These are phyloP conservation scores for Jaculus jaculus DNA, from an alignment of 2,113 vertebrate genomes.

Conservation along the genomic window DNA sequence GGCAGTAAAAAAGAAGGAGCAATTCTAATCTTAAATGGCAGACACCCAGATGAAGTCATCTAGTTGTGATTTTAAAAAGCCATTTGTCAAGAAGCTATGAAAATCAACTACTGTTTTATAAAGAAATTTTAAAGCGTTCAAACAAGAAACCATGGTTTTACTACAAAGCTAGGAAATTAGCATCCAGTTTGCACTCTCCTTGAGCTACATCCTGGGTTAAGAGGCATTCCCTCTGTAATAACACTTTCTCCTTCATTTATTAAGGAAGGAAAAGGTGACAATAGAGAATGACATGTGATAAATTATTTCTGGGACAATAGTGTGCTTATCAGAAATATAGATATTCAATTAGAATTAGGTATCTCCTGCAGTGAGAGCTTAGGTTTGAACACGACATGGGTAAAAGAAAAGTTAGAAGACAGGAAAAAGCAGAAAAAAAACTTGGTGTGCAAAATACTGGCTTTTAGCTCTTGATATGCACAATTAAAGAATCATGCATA, in stretches of 20 bases:
- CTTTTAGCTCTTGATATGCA: background rate
- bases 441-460: background rate
- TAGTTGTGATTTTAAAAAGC: constrained; percentile 61
- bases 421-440: background rate
- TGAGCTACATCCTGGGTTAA: background rate
- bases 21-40: constrained; percentile 58
- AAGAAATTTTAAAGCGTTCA: constrained; percentile 46
- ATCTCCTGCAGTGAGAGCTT: background rate
- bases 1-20: background rate
- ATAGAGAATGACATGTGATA: background rate
- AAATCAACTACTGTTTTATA: constrained; percentile 63
- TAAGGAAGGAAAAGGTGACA: background rate
- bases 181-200: background rate
- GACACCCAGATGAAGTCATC: constrained; percentile 54
- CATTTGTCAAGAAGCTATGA: constrained; percentile 52
- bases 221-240: constrained; percentile 8
- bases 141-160: constrained; percentile 44
- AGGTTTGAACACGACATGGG: background rate
- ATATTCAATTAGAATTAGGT: constrained; percentile 34
- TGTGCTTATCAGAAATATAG: constrained; percentile 34
- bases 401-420: background rate
- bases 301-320: constrained; percentile 27
- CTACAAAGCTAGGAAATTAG: constrained; percentile 41
- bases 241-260: background rate
- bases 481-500: background rate